These are phyloP conservation scores for Anoplopoma fimbria DNA, from an alignment of 2,113 vertebrate genomes.

Conservation along the genomic window DNA sequence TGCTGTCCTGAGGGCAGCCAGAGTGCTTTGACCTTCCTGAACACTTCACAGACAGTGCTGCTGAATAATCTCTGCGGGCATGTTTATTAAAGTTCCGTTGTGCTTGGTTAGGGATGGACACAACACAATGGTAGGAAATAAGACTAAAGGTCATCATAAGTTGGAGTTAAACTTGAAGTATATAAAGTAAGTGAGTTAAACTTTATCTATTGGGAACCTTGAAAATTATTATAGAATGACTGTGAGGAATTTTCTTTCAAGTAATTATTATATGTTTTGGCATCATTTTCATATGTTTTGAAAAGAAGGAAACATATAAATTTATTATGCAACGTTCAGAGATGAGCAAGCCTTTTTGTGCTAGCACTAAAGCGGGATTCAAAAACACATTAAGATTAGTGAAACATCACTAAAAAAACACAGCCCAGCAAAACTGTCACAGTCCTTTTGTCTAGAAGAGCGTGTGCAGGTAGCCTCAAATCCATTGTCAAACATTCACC, in stretches of 20 bases:
- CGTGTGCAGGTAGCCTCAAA: conserved; percentile 70
- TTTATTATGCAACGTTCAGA: conserved; percentile 51
- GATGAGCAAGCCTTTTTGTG: conserved; percentile 44
- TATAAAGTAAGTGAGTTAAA: neutral
- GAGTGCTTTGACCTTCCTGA: conserved; percentile 67
- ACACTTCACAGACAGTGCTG: conserved; percentile 68
- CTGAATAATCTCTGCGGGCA: conserved; percentile 57
- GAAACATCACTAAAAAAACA: conserved; percentile 57
- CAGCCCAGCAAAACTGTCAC: conserved; percentile 84
- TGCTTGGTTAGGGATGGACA: conserved; percentile 48
- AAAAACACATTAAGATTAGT: conserved; percentile 58
- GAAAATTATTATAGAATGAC: neutral
- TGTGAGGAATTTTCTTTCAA: neutral
- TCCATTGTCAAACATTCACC: conserved; percentile 68
- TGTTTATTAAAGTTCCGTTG: conserved; percentile 70
- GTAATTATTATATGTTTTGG: conserved; percentile 11
- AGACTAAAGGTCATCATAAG: conserved; percentile 32
- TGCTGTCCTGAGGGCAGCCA: conserved; percentile 77
- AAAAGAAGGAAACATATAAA: conserved; percentile 21
- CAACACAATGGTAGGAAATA: conserved; percentile 29
- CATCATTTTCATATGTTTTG: conserved; percentile 1
- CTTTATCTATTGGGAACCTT: neutral
- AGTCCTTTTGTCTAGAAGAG: conserved; percentile 76
- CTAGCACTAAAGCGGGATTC: conserved; percentile 30
- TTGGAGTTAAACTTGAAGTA: conserved; percentile 10